Conservation (phyloP, 2,888 invertebrate genomes). For the Drosophila mettleri region DNA sequence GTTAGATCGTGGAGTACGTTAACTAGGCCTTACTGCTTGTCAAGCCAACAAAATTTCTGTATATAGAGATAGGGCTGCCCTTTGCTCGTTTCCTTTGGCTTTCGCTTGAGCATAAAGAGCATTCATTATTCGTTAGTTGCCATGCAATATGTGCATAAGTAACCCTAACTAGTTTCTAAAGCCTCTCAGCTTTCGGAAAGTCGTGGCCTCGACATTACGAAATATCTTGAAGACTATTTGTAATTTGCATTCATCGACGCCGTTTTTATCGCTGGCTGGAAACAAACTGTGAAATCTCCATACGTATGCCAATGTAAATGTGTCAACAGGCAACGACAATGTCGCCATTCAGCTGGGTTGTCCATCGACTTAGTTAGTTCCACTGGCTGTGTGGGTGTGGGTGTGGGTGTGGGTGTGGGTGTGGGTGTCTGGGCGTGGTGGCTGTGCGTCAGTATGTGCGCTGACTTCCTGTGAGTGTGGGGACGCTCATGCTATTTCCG, state of each 20-base stretch:
- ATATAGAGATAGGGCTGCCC: neutral
- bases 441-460: constrained; percentile 18
- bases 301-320: constrained; percentile 47
- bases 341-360: constrained; percentile 59
- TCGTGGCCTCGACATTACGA: constrained; percentile 57
- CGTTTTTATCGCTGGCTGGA: constrained; percentile 50
- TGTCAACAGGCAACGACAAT: constrained; percentile 69
- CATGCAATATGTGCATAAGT: constrained; percentile 7
- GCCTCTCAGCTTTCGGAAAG: constrained; percentile 49
- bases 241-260: constrained; percentile 78
- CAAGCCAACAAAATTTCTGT: neutral
- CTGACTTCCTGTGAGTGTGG: constrained; percentile 23
- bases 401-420: constrained; percentile 26
- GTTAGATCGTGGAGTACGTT: constrained; percentile 18
- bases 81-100: neutral
- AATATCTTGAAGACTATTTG: constrained; percentile 64
- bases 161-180: constrained; percentile 45
- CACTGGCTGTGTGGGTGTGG: constrained; percentile 24
- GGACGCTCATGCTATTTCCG: constrained; percentile 71
- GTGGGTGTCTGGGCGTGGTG: constrained; percentile 26
- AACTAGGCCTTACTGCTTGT: constrained; percentile 31
- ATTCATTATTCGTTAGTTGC: constrained; percentile 16
- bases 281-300: constrained; percentile 62
- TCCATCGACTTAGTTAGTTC: constrained; percentile 55
- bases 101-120: constrained; percentile 1